Evolutionary conservation across 2,797 vertebrate species (phyloP).

Genomic region (Phoxinus dragarum): DNA sequence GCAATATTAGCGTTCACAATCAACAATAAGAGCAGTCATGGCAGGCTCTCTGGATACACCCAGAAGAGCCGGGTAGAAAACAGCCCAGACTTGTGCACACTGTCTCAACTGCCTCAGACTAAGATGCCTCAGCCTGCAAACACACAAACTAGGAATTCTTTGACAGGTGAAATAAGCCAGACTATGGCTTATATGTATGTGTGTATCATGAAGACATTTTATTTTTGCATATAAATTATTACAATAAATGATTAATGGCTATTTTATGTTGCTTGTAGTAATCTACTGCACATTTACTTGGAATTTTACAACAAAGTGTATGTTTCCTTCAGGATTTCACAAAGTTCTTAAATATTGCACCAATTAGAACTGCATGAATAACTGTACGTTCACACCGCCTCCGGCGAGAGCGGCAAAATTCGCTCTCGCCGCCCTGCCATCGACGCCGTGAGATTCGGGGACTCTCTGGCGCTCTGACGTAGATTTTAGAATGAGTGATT

Average conservation of each 20-base stretch:
- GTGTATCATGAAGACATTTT: not conserved
- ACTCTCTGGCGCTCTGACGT: no score
- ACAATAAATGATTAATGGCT: not conserved
- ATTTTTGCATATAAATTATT: not conserved
- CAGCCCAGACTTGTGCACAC: conserved; percentile 57
- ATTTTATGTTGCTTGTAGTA: not conserved
- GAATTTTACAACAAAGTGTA: not conserved
- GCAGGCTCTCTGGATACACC: conserved; percentile 54
- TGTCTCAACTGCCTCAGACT: conserved; percentile 44
- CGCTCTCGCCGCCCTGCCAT: no score
- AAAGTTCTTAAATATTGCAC: not conserved
- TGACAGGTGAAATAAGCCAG: conserved; percentile 52
- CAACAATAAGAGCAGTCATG: conserved; percentile 69
- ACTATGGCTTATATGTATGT: conserved; percentile 9
- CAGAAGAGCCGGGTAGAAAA: conserved; percentile 60
- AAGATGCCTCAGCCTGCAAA: conserved; percentile 70
- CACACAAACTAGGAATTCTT: conserved; percentile 69
- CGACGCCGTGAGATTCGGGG: no score
- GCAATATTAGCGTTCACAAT: conserved; percentile 61
- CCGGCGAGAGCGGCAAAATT: no score
- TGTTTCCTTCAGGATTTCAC: not conserved
- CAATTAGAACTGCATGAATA: not conserved
- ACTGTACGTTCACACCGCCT: no score
- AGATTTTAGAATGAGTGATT: no score
- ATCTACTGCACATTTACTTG: not conserved